A percentile compares a stretch with the other conserved stretches of the same genome.
Evolutionary conservation across 1,140 invertebrate genomes (phyloP).

Genomic region (Fopius arisanus): DNA sequence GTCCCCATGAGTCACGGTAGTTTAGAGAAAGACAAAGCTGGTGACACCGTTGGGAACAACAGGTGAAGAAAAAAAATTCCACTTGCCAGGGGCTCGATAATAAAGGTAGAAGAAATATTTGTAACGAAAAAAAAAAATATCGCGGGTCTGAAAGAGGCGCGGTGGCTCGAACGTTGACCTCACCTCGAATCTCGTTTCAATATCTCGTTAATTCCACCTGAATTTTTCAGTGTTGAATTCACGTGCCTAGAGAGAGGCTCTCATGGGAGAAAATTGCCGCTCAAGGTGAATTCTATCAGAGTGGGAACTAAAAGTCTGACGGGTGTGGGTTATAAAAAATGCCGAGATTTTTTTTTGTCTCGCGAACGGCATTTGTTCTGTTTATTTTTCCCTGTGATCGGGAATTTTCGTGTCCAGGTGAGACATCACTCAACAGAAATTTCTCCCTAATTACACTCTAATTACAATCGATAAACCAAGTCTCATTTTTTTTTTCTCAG

Average conservation of each 20-base stretch:
- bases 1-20: background rate
- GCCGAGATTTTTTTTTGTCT: background rate
- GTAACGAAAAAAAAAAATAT: slow-evolving; percentile 11
- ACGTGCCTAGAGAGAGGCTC: background rate
- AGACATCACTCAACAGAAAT: too few species aligned
- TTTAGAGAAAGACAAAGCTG: background rate
- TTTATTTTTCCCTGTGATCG: background rate
- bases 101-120: background rate
- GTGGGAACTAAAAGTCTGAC: background rate
- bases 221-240: slow-evolving; percentile 5
- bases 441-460: too few species aligned
- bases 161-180: slow-evolving; percentile 28
- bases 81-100: background rate
- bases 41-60: background rate
- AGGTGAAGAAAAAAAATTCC: slow-evolving; percentile 2
- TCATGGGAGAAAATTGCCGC: background rate
- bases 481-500: too few species aligned
- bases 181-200: slow-evolving; percentile 11
- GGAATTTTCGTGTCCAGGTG: background rate
- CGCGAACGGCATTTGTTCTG: background rate
- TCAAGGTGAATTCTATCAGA: background rate
- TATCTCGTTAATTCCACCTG: slow-evolving; percentile 20
- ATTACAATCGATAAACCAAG: too few species aligned
- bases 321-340: background rate
- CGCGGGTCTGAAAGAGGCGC: slow-evolving; percentile 6